These are phyloP conservation scores for Perdita meconis DNA, from an alignment of 2,888 invertebrate species.

Conservation along the genomic window DNA sequence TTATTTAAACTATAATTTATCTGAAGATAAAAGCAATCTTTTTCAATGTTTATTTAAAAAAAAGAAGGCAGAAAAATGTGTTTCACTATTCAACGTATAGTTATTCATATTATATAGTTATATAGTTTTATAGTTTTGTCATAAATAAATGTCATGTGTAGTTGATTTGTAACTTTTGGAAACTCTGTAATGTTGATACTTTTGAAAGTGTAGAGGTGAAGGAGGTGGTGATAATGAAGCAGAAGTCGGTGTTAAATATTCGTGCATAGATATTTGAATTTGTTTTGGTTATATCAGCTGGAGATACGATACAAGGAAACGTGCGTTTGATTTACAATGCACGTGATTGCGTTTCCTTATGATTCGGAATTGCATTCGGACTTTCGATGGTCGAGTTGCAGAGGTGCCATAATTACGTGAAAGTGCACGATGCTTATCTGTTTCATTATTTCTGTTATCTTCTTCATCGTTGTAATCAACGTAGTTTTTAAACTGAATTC, in stretches of 20 bases:
- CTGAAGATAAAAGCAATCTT: too few species aligned
- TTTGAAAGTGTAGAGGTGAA: too few species aligned
- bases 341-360: conserved; percentile 48
- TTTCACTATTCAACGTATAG: too few species aligned
- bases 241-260: conserved; percentile 19
- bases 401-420: conserved; percentile 16
- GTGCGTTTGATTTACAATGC: conserved; percentile 52
- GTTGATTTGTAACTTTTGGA: too few species aligned
- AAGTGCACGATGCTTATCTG: background rate
- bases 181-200: too few species aligned
- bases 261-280: conserved; percentile 55
- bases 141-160: too few species aligned
- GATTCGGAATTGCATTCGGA: conserved; percentile 31
- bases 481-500: background rate
- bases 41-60: too few species aligned
- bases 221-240: background rate
- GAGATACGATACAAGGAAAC: conserved; percentile 59
- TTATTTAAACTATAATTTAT: too few species aligned
- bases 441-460: background rate
- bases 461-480: background rate
- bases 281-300: conserved; percentile 68
- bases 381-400: conserved; percentile 37
- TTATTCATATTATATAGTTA: too few species aligned
- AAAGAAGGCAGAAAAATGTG: too few species aligned
- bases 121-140: too few species aligned